A percentile compares a stretch with the other conserved stretches of the same genome.
These are phyloP conservation scores for Imbricaverruca yamaguchii DNA, from an alignment of 2,888 invertebrate species.

Conservation along the genomic window DNA sequence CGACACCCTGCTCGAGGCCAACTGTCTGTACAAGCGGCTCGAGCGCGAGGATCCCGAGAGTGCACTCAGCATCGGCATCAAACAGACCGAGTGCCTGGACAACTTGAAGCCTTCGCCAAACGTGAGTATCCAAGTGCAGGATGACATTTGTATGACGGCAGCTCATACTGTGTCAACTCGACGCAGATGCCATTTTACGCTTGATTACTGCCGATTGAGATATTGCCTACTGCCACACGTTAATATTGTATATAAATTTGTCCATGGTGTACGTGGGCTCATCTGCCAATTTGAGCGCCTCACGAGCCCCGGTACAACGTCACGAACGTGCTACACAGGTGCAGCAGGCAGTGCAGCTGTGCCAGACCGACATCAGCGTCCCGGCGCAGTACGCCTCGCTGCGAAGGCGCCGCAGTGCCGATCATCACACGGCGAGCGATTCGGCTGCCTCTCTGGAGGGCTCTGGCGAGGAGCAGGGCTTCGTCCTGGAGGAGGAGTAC, in stretches of 20 bases:
- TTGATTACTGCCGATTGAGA: not conserved
- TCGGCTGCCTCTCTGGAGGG: not conserved
- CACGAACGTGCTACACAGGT: not conserved
- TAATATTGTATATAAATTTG: not conserved
- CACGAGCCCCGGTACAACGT: too few species aligned
- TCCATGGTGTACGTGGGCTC: not conserved
- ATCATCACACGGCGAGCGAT: not conserved
- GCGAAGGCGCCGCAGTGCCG: not conserved
- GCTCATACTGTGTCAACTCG: not conserved
- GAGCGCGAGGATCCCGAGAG: not conserved
- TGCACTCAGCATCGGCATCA: not conserved
- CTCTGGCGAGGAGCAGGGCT: not conserved
- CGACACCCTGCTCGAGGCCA: not conserved
- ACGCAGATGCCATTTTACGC: too few species aligned
- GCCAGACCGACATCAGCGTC: not conserved
- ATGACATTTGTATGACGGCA: not conserved
- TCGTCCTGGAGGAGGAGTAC: not conserved
- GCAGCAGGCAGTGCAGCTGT: not conserved
- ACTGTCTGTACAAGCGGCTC: not conserved
- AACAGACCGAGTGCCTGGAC: constrained; percentile 1
- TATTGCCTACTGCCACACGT: not conserved
- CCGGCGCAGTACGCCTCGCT: constrained; percentile 1
- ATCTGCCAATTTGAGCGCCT: too few species aligned
- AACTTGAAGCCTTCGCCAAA: not conserved
- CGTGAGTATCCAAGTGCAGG: not conserved